Evolutionary conservation across 2,888 invertebrate species (phyloP).

Genomic region (Polydesmus complanatus): DNA sequence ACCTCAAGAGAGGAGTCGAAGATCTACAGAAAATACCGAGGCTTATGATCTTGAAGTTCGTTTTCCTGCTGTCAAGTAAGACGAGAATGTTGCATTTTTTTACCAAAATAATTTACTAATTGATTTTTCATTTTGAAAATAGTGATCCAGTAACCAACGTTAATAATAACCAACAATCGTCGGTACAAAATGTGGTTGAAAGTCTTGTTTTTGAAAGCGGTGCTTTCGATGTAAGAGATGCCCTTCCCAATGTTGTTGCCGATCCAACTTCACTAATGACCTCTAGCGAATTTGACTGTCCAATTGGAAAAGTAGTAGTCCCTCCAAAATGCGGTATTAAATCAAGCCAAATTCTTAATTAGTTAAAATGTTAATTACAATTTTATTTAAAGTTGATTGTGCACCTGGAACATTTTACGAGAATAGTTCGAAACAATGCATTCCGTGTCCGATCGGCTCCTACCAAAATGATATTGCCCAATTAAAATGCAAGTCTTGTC

Average conservation of each 20-base stretch:
- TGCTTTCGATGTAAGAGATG: constrained; percentile 83
- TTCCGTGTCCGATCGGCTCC: constrained; percentile 70
- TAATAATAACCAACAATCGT: constrained; percentile 72
- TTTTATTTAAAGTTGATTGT: constrained; percentile 51
- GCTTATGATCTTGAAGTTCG: constrained; percentile 68
- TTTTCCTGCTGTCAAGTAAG: constrained; percentile 72
- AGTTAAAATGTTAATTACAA: background rate
- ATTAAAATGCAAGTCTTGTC: constrained; percentile 74
- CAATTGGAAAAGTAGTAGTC: constrained; percentile 83
- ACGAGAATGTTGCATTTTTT: no score
- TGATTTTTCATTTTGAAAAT: constrained; percentile 25
- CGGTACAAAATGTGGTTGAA: constrained; percentile 60
- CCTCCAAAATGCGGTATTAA: constrained; percentile 76
- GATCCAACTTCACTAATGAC: constrained; percentile 76
- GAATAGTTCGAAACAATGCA: constrained; percentile 52
- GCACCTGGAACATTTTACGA: constrained; percentile 79
- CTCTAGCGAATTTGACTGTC: constrained; percentile 85
- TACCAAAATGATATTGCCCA: constrained; percentile 91
- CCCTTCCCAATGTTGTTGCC: constrained; percentile 83
- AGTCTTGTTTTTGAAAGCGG: constrained; percentile 83
- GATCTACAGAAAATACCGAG: constrained; percentile 49
- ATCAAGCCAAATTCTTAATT: no score
- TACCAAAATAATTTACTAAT: background rate
- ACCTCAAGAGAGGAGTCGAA: constrained; percentile 41
- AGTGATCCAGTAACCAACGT: constrained; percentile 81